Evolutionary conservation across 2,797 vertebrate genomes (phyloP).

Genomic region (Enteromius unitaeniatus): DNA sequence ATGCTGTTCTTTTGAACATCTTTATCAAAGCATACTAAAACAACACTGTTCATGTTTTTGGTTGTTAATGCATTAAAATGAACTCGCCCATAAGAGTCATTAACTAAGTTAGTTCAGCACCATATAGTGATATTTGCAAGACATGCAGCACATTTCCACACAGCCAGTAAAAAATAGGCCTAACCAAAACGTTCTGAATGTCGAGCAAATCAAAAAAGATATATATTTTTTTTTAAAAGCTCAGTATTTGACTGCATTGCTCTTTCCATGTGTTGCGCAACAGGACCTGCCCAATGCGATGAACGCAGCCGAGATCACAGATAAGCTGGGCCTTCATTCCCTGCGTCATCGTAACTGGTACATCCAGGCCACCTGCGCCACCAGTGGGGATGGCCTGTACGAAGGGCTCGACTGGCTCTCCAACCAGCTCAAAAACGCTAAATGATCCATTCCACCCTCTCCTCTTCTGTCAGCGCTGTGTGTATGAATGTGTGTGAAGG

Average conservation of each 20-base stretch:
- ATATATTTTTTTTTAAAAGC: neutral
- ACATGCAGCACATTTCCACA: neutral
- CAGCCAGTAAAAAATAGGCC: neutral
- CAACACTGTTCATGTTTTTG: neutral
- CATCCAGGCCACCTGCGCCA: conserved; percentile 84
- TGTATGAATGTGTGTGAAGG: conserved; percentile 59
- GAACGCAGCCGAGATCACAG: conserved; percentile 82
- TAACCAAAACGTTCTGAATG: neutral
- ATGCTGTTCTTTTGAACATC: neutral
- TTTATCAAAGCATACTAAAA: neutral
- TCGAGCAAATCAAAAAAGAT: neutral
- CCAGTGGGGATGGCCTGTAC: conserved; percentile 80
- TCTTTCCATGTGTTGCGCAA: neutral
- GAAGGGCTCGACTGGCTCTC: conserved; percentile 85
- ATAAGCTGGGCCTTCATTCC: conserved; percentile 77
- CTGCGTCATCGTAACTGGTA: conserved; percentile 78
- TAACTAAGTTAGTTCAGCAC: neutral
- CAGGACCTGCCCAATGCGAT: conserved; percentile 83
- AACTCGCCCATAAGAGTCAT: neutral
- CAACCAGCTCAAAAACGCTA: conserved; percentile 76
- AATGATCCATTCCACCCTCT: conserved; percentile 71
- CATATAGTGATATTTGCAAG: neutral
- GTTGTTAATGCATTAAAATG: neutral
- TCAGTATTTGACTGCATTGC: neutral
- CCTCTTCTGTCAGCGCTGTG: conserved; percentile 60